Base-by-base conservation (phyloP, 2,888 invertebrate genomes). In the Dryocosmus kuriphilus region DNA sequence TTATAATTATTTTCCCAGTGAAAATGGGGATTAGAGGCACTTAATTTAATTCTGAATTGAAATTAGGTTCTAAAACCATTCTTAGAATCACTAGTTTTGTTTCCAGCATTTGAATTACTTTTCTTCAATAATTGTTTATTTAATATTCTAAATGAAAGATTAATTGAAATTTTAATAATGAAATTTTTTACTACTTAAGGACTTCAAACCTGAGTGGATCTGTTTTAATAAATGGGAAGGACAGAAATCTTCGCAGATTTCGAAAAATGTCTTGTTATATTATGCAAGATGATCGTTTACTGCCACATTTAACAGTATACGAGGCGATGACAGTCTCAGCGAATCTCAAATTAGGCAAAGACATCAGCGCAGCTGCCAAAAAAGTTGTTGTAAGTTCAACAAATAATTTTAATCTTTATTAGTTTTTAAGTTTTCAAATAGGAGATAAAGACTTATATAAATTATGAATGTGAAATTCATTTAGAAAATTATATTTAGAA, bases 261-360 rank as follows among this genome's bases (percentile, higher is more conserved):
- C 95, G 98, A 46, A 98, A 98, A 91, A 94, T 98, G 92, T 98
- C 98, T 19, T 98, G 98, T 90, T 98, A 98, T 92, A 98, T 99
- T 85, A 98, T 98, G 98, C 98, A 99, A 91, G 97, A 97, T 88
- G 97, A 97, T 91, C 96, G 97, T 82, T 92, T 98, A 1, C 94
- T 98, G 75, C 97, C 97, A 1, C 97, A 98, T 90, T 93, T 99
- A 38, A 97, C 97, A 0, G 98, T 98, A 35, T 94, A 94, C 86
- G 99, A 99, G 92, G 96, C 98, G 41, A 97, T 99, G 97, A 95
- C 95, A 91, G 97, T 98, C 4, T 96, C 98, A 0, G 98, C 98
- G 14, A 97, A 98, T 92, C 94, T 99, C 51, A 98, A 98, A 92
- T 93, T 98, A 75, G 96, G 96, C 41, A 96, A 96, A 90, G 95